These are phyloP conservation scores for Atlantisia rogersi DNA, from an alignment of 2,113 vertebrate species.

Conservation along the genomic window DNA sequence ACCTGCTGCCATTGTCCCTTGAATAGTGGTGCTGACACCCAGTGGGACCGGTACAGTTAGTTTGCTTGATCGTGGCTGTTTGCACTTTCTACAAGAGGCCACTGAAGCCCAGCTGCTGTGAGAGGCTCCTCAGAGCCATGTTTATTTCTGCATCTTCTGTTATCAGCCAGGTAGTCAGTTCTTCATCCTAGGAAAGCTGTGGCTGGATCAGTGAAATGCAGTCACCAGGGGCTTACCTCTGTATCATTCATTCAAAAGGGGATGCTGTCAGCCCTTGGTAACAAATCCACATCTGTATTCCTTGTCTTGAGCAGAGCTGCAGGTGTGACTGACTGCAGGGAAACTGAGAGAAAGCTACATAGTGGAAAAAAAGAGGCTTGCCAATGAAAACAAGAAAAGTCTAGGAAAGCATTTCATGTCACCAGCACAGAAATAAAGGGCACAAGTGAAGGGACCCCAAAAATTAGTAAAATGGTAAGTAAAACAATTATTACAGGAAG, in stretches of 20 bases:
- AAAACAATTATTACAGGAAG: neutral
- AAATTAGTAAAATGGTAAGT: neutral
- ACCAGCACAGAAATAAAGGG: neutral
- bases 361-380: neutral
- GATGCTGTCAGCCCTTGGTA: neutral
- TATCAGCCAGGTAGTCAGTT: neutral
- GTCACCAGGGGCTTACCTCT: neutral
- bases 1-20: neutral
- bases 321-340: neutral
- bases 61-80: neutral
- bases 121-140: neutral
- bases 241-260: neutral
- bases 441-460: neutral
- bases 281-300: neutral
- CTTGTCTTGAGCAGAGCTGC: neutral
- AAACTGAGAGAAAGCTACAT: neutral
- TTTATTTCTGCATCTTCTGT: neutral
- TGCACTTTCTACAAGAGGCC: neutral
- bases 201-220: neutral
- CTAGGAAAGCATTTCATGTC: neutral
- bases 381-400: neutral
- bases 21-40: neutral
- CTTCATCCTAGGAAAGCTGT: neutral
- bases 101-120: neutral
- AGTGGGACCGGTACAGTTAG: neutral